phyloP scores from a whole-genome alignment of 2,888 invertebrate genomes.

The Metacarcinus magister region DNA sequence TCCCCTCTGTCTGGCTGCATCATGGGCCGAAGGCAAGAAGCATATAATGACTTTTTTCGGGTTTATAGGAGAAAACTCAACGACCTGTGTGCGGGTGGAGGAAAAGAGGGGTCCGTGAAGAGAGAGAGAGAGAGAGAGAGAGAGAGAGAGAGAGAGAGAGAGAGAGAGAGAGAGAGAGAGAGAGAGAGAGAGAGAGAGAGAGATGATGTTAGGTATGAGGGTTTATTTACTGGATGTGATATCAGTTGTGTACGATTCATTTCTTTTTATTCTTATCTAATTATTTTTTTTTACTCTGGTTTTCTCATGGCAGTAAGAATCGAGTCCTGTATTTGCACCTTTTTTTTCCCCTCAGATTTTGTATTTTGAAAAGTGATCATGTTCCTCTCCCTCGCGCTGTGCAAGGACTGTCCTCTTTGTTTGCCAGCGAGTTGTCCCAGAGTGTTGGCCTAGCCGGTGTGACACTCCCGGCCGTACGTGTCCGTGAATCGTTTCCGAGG shows the following conservation, averaged over 20 bases:
- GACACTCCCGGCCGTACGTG: conserved; percentile 41
- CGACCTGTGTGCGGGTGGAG: conserved; percentile 45
- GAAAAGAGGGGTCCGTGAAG: conserved; percentile 38
- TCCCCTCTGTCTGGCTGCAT: conserved; percentile 73
- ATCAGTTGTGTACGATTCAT: background rate
- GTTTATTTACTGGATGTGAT: background rate
- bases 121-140: background rate
- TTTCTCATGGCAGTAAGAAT: background rate
- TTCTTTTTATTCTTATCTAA: background rate
- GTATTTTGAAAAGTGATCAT: background rate
- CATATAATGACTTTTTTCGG: conserved; percentile 79
- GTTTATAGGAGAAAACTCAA: conserved; percentile 55
- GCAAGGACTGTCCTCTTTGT: conserved; percentile 37
- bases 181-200: background rate
- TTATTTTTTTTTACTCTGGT: background rate
- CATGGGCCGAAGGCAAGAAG: conserved; percentile 75
- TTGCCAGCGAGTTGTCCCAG: conserved; percentile 20
- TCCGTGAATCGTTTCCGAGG: conserved; percentile 53
- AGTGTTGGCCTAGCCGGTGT: conserved; percentile 46
- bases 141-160: background rate
- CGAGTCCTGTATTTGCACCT: background rate
- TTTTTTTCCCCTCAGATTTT: background rate
- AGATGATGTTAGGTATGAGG: background rate
- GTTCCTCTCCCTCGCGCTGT: background rate
- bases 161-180: background rate